phyloP scores from a whole-genome alignment of 2,888 invertebrate species.

The Blastobasis lacticolella region DNA sequence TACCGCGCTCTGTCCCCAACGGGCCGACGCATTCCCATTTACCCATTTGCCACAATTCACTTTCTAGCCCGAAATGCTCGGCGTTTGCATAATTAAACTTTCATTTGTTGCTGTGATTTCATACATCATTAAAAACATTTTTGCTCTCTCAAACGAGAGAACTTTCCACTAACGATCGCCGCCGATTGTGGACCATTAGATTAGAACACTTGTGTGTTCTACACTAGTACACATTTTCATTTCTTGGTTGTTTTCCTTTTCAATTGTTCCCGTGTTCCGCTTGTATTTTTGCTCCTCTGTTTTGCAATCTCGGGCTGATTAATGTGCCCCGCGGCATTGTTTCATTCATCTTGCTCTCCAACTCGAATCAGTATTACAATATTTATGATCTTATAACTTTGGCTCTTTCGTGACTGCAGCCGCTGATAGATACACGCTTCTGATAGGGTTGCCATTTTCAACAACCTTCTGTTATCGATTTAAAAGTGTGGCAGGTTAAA shows the following conservation, averaged over 20 bases:
- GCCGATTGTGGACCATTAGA: too few species aligned
- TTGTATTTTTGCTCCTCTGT: too few species aligned
- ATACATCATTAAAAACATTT: neutral
- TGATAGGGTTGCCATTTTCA: neutral
- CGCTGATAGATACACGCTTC: neutral
- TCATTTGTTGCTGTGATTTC: neutral
- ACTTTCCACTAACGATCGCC: neutral
- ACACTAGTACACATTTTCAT: too few species aligned
- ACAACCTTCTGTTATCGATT: too few species aligned
- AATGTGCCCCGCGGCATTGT: neutral
- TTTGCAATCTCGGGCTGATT: too few species aligned
- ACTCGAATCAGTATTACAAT: slow-evolving; percentile 1
- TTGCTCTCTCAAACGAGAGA: neutral
- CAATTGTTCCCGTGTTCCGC: too few species aligned
- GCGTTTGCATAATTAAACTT: slow-evolving; percentile 1
- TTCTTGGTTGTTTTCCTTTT: too few species aligned
- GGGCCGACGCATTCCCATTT: too few species aligned
- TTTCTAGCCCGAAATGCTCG: neutral
- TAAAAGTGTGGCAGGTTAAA: too few species aligned
- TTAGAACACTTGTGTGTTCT: too few species aligned
- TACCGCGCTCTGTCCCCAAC: too few species aligned
- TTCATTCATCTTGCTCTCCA: slow-evolving; percentile 2
- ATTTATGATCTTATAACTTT: slow-evolving; percentile 5
- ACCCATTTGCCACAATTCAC: neutral
- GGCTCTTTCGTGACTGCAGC: slow-evolving; percentile 1